A percentile compares a stretch with the other conserved stretches of the same genome.
These are phyloP conservation scores for Smithornis capensis DNA, from an alignment of 2,113 vertebrate genomes.

Conservation along the genomic window DNA sequence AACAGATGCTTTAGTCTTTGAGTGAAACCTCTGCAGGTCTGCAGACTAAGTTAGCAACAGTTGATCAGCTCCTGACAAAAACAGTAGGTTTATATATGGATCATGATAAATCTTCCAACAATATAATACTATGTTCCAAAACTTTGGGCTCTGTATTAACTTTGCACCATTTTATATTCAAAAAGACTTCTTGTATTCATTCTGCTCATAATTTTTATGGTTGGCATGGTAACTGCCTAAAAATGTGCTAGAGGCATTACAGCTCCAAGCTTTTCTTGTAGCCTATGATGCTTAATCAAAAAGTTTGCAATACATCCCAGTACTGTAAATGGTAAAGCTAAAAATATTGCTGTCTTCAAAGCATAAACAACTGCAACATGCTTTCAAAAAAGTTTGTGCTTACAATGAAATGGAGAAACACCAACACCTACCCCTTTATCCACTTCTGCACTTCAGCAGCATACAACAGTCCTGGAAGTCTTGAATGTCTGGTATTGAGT, in stretches of 20 bases:
- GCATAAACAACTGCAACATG: conserved; percentile 61
- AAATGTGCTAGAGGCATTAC: conserved; percentile 60
- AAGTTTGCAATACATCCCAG: conserved; percentile 68
- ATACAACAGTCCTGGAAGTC: neutral
- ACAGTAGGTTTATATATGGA: conserved; percentile 11
- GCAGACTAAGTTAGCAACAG: neutral
- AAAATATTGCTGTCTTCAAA: conserved; percentile 65
- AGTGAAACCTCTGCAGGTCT: neutral
- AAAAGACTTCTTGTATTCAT: conserved; percentile 36
- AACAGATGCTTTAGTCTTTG: neutral
- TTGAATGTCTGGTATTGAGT: neutral
- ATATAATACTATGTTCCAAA: neutral
- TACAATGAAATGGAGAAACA: conserved; percentile 4
- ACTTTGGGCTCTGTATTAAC: conserved; percentile 30
- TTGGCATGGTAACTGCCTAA: conserved; percentile 70
- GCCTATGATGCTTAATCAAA: conserved; percentile 67
- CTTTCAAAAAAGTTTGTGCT: conserved; percentile 29
- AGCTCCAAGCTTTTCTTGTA: conserved; percentile 63
- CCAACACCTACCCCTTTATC: neutral
- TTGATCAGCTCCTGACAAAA: neutral
- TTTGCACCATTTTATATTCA: conserved; percentile 46
- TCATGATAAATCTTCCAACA: conserved; percentile 23
- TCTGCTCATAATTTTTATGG: conserved; percentile 48
- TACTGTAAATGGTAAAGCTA: conserved; percentile 64
- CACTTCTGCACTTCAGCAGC: neutral